Conservation (phyloP, 2,888 invertebrate genomes). For the Tupiocoris notatus region DNA sequence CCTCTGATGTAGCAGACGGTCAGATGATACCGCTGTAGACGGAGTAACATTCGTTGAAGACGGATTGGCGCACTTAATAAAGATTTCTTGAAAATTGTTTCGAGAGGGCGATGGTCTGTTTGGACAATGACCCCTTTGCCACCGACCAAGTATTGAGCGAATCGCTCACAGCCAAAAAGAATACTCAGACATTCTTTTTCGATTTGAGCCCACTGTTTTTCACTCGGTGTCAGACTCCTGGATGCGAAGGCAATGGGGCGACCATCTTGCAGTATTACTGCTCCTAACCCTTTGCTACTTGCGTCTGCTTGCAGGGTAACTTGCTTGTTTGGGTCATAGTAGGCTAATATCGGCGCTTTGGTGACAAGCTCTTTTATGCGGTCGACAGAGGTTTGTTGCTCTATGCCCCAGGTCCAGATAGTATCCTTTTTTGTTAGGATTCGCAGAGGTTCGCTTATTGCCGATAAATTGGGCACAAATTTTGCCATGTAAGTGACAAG, state of each 20-base stretch:
- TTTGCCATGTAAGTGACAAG: constrained; percentile 43
- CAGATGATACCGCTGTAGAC: neutral
- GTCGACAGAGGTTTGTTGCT: constrained; percentile 45
- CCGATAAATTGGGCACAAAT: too few relatives aligned
- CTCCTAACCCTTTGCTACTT: neutral
- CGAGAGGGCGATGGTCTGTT: too few relatives aligned
- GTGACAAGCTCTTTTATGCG: constrained; percentile 42
- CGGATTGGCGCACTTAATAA: constrained; percentile 2
- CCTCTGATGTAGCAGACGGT: neutral
- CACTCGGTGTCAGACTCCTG: neutral
- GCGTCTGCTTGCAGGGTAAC: constrained; percentile 50
- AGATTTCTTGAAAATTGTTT: too few relatives aligned
- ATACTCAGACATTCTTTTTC: too few relatives aligned
- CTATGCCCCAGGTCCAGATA: constrained; percentile 45
- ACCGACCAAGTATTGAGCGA: neutral
- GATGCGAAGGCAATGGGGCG: constrained; percentile 10
- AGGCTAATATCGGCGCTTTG: constrained; percentile 47
- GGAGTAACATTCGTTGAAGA: neutral
- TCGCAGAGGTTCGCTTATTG: constrained; percentile 45
- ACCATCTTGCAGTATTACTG: constrained; percentile 1
- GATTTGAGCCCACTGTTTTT: constrained; percentile 38
- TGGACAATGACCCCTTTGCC: too few relatives aligned
- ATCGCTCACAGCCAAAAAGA: neutral
- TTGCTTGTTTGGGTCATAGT: constrained; percentile 50
- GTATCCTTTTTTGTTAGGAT: constrained; percentile 47